These are phyloP conservation scores for Semicossyphus pulcher DNA, from an alignment of 2,113 vertebrate species.

Conservation along the genomic window DNA sequence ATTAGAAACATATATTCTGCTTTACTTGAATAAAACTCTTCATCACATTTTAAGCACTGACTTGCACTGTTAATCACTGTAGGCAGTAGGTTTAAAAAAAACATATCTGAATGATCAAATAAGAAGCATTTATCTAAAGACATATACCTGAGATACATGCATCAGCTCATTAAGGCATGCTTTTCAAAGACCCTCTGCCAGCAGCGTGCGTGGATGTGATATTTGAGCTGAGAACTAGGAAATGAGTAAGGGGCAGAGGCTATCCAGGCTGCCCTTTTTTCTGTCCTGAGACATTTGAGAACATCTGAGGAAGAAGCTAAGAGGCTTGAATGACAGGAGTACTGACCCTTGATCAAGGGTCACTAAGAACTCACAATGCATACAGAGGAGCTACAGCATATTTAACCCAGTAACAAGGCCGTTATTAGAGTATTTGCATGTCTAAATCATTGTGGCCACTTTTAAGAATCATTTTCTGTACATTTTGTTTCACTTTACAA, in stretches of 20 bases:
- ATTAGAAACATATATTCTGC: too few relatives aligned
- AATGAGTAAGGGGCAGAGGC: constrained; percentile 54
- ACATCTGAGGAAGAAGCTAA: constrained; percentile 50
- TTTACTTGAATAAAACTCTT: constrained; percentile 49
- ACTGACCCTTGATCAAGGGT: constrained; percentile 47
- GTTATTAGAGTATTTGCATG: constrained; percentile 2
- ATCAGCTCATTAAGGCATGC: constrained; percentile 66
- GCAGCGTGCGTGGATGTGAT: constrained; percentile 58
- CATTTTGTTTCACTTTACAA: constrained; percentile 44
- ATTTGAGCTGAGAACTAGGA: constrained; percentile 59
- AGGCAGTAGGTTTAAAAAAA: constrained; percentile 45
- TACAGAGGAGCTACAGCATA: constrained; percentile 35
- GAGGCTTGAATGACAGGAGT: constrained; percentile 42
- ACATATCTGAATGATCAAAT: constrained; percentile 57
- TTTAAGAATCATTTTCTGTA: constrained; percentile 7
- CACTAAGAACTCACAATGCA: constrained; percentile 30
- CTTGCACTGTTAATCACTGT: constrained; percentile 50
- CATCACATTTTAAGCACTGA: constrained; percentile 57
- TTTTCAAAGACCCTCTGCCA: constrained; percentile 55
- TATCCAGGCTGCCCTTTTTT: constrained; percentile 39
- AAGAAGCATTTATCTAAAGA: constrained; percentile 63
- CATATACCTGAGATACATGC: constrained; percentile 43
- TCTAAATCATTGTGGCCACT: constrained; percentile 8
- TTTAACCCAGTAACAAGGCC: constrained; percentile 16
- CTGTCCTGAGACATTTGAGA: constrained; percentile 58